Base-by-base conservation (phyloP, 2,888 invertebrate genomes). In the Heliconius erato region DNA sequence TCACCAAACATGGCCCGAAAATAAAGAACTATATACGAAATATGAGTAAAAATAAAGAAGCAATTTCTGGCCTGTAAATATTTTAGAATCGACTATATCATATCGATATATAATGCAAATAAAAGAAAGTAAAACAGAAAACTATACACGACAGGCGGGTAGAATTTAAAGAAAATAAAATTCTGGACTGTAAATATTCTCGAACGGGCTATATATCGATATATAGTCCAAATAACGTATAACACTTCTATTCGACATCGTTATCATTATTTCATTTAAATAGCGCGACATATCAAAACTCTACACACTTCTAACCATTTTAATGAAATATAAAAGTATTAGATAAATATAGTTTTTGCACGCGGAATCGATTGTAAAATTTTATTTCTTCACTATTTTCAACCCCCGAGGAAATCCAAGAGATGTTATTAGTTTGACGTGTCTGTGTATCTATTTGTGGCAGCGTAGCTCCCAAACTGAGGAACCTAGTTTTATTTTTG, bases 291-390 rank as follows among this genome's bases (percentile, higher is more conserved):
- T 76, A 76, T 63, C 59, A 76, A 76, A 74, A 76, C n/a, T 35
- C 74, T 76, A 76, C 32, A 14, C 59, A 63, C 14, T 59, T 59
- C 74, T 74, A 28, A 74, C 9, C 28, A 23, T 54, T 74, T 23
- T 44, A 9, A 54, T 65, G 14, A 40, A 71, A 71, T 69, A 40
- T 72, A 40, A 71, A 74, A 59, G 59, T 74, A 35, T 35, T 19
- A 59, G n/a, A 35, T 44, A 59, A 59, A 63, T 19, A n/a, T 74
- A 74, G 74, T 59, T 63, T 26, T 76, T 40, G 63, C 76, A 63
- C 76, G 76, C 63, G 76, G 19, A 35, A 40, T 28, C 63, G 63
- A 3, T n/a, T 63, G 23, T 74, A n/a, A 28, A 11, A n/a, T 23
- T 49, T 28, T 4, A 5, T 35, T 14, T 12, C n/a, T 59, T 14